These are phyloP conservation scores for Hirudinaria manillensis DNA, from an alignment of 2,888 invertebrate genomes.

Conservation along the genomic window DNA sequence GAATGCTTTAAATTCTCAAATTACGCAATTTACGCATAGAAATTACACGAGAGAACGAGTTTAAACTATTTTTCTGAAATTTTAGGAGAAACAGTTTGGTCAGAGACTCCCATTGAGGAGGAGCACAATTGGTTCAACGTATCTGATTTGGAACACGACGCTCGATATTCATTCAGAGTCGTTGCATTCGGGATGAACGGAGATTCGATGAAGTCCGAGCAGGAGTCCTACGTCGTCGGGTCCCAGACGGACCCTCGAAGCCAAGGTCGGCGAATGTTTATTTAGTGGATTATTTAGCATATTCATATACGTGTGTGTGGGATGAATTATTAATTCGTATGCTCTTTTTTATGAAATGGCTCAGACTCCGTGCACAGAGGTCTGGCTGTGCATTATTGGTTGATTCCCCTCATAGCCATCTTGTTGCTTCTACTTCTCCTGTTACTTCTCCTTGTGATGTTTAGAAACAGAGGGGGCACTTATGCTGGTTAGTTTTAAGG, in stretches of 20 bases:
- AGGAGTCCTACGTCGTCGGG: neutral
- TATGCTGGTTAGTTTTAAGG: slow-evolving; percentile 7
- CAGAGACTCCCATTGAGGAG: slow-evolving; percentile 59
- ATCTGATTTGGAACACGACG: slow-evolving; percentile 72
- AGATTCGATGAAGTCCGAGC: slow-evolving; percentile 33
- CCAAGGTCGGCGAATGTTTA: slow-evolving; percentile 54
- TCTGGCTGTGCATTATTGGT: too few relatives aligned
- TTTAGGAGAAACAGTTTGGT: slow-evolving; percentile 62
- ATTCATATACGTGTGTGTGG: neutral
- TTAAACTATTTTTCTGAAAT: too few relatives aligned
- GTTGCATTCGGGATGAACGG: slow-evolving; percentile 77
- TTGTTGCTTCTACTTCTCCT: slow-evolving; percentile 12
- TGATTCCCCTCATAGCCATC: neutral
- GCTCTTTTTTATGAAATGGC: neutral
- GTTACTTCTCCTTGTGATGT: slow-evolving; percentile 8
- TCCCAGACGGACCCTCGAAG: neutral
- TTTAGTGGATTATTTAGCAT: too few relatives aligned
- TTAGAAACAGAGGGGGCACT: neutral
- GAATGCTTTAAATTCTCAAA: neutral
- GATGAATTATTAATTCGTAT: neutral
- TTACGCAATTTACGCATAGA: too few relatives aligned
- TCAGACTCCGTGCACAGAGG: too few relatives aligned
- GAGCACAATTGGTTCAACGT: slow-evolving; percentile 61
- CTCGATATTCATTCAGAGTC: slow-evolving; percentile 77
- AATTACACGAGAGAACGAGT: too few relatives aligned